A percentile compares a stretch with the other conserved stretches of the same genome.
Conservation (phyloP, 2,113 vertebrate species). For the Crotophaga sulcirostris region DNA sequence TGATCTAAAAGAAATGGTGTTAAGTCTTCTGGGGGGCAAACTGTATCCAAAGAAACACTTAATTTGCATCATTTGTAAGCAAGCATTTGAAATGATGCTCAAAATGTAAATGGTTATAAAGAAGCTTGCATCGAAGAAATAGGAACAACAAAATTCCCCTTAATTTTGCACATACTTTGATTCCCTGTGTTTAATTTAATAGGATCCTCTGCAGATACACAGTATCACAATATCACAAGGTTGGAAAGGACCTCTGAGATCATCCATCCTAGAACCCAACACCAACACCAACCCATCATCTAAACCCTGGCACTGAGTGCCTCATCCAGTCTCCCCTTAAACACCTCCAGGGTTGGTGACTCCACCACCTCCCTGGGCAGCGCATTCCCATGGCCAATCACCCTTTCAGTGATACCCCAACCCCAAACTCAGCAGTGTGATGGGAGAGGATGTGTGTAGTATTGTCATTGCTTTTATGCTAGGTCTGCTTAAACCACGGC, state of each 20-base stretch:
- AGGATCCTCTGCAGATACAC: not conserved
- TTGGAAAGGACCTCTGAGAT: too few relatives aligned
- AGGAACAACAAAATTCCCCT: not conserved
- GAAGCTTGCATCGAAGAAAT: not conserved
- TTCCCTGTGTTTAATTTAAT: not conserved
- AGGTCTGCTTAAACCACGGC: not conserved
- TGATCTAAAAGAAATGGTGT: slow-evolving; percentile 29
- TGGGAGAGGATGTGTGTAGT: not conserved
- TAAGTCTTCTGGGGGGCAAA: slow-evolving; percentile 31
- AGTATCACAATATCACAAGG: too few relatives aligned
- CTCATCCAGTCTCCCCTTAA: too few relatives aligned
- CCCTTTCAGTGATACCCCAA: too few relatives aligned
- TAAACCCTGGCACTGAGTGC: too few relatives aligned
- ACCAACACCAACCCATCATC: too few relatives aligned
- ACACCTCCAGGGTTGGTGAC: too few relatives aligned
- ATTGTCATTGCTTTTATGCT: not conserved
- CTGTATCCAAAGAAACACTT: slow-evolving; percentile 31
- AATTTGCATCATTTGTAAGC: slow-evolving; percentile 42
- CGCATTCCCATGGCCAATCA: too few relatives aligned
- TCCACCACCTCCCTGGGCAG: too few relatives aligned
- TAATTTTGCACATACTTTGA: not conserved
- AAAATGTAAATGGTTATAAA: not conserved
- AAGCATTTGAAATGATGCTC: not conserved
- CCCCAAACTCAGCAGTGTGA: not conserved
- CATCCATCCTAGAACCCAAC: too few relatives aligned